phyloP scores from a whole-genome alignment of 2,797 vertebrate genomes.

The Cercopithecus petaurista region DNA sequence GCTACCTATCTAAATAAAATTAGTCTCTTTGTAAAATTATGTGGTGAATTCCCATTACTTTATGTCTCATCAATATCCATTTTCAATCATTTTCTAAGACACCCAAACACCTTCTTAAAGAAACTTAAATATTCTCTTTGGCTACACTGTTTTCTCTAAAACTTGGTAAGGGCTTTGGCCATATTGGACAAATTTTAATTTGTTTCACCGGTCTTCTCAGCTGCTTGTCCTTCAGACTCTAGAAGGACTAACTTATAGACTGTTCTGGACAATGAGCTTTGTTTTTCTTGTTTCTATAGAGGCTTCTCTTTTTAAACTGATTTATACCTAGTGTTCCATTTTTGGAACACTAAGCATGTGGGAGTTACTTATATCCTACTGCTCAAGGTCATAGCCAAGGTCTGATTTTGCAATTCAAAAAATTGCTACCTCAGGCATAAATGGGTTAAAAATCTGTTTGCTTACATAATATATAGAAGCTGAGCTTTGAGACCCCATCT shows the following conservation, averaged over 20 bases:
- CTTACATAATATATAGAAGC: neutral
- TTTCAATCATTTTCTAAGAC: neutral
- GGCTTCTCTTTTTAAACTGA: neutral
- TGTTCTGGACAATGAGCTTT: neutral
- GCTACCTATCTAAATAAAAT: neutral
- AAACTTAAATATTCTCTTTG: neutral
- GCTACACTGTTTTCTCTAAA: neutral
- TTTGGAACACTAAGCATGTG: neutral
- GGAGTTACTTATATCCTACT: neutral
- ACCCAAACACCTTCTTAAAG: neutral
- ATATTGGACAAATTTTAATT: neutral
- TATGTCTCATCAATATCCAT: too few species aligned
- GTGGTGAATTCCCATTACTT: neutral
- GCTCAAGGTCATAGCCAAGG: neutral
- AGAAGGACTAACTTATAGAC: neutral
- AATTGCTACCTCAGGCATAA: neutral
- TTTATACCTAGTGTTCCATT: neutral
- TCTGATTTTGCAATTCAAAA: neutral
- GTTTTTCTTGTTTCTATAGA: neutral
- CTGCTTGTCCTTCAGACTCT: too few species aligned
- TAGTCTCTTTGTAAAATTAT: neutral
- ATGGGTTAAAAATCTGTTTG: neutral
- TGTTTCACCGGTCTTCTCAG: neutral
- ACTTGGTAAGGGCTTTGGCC: neutral
- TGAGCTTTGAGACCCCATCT: neutral